Base-by-base conservation (phyloP, 2,797 vertebrate species). In the Dendrocincla tyrannina region DNA sequence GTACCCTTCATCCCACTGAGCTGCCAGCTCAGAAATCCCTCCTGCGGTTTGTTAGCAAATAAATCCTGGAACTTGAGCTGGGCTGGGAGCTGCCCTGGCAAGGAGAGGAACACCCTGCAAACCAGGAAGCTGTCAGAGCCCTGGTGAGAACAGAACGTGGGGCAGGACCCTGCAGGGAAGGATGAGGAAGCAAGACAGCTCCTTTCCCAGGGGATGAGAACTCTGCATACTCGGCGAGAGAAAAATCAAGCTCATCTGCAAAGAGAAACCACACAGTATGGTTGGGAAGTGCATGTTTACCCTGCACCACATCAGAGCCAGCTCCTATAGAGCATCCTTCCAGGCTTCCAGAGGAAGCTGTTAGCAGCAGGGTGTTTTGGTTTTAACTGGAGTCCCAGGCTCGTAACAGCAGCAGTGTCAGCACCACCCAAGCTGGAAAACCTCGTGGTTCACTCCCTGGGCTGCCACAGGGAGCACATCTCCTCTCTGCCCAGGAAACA, bases 341-440 rank as follows among this genome's bases (percentile, higher is more conserved):
- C 1, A 12, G 70, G 58, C 32, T 73, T 30, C 67, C 49, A 10
- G 7, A 73, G 56, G 56, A 52, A 85, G 39, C 28, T 19, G 8
- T 3, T 4, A 22, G 85, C 6, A 53, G 53, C 12, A 5, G 49
- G 24, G 39, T 0, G 52, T 3, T 39, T 37, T 13, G 17, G 8
- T n/a, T 73, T 37, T 6, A 27, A 7, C 62, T 24, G 2, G 6
- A 60, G 30, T 17, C 6, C 0, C 59, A 47, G 62, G 42, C 25
- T n/a, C 7, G 0, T 2, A 33, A 16, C n/a, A 33, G 27, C 1
- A 23, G 47, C 13, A 27, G 6, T 9, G 44, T 32, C 62, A 46
- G 32, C 62, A 46, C 32, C 62, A 18, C 1, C 32, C 73, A 19
- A 19, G 63, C 30, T 50, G 37, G 49, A 24, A 76, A 83, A n/a